Conservation (phyloP, 2,888 invertebrate genomes). For the Cosmopolites sordidus region DNA sequence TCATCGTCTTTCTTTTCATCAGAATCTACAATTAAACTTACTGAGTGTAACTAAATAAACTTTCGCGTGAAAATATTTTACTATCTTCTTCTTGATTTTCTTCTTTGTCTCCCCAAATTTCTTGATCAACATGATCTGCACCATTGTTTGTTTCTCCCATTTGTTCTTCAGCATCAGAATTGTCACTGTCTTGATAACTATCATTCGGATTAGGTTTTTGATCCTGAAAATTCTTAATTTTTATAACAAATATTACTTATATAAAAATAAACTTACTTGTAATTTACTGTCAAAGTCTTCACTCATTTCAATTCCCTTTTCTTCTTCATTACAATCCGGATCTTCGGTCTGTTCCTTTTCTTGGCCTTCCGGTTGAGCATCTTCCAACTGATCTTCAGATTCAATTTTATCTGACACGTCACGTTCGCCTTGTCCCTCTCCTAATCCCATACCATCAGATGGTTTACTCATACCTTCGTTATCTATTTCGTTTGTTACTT, state of each 20-base stretch:
- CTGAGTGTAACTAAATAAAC: background rate
- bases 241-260: conserved; percentile 16
- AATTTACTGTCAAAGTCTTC: conserved; percentile 90
- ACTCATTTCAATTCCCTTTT: conserved; percentile 92
- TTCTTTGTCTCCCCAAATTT: conserved; percentile 82
- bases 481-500: conserved; percentile 68
- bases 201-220: conserved; percentile 52
- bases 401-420: conserved; percentile 92
- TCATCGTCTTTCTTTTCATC: conserved; percentile 15
- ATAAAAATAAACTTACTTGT: conserved; percentile 50
- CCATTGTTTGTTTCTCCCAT: conserved; percentile 92
- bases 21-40: no score
- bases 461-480: conserved; percentile 49
- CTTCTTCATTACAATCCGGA: conserved; percentile 79
- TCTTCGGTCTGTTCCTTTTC: conserved; percentile 64
- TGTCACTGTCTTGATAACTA: conserved; percentile 58
- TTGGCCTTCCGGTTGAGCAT: conserved; percentile 76
- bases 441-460: conserved; percentile 79
- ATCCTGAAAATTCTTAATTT: conserved; percentile 8
- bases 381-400: conserved; percentile 89
- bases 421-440: conserved; percentile 88
- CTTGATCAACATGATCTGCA: conserved; percentile 75
- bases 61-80: conserved; percentile 40
- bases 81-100: conserved; percentile 65
- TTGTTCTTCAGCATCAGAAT: conserved; percentile 87